These are phyloP conservation scores for Sula dactylatra DNA, from an alignment of 2,113 vertebrate species.

Conservation along the genomic window DNA sequence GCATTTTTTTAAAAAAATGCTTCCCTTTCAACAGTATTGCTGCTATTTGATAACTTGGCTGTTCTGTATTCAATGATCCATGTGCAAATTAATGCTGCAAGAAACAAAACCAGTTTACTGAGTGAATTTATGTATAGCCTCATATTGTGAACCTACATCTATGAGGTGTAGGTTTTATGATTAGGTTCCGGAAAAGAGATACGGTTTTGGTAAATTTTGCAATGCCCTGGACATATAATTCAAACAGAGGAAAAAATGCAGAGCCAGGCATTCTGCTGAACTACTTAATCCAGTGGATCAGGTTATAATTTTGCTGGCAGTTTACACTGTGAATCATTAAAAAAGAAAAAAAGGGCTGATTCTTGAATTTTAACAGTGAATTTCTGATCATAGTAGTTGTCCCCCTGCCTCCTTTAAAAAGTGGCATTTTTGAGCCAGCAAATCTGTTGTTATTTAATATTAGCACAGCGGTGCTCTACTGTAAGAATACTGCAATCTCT, in stretches of 20 bases:
- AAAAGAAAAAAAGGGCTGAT: neutral
- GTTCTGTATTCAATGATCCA: constrained; percentile 30
- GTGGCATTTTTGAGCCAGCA: neutral
- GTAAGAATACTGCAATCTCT: constrained; percentile 23
- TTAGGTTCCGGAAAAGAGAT: neutral
- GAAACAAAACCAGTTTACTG: constrained; percentile 60
- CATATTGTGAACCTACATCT: neutral
- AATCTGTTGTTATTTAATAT: constrained; percentile 12
- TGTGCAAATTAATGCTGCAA: constrained; percentile 48
- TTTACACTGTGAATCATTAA: constrained; percentile 1
- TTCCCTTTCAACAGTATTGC: neutral
- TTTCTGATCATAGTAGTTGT: neutral
- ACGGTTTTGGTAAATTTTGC: constrained; percentile 14
- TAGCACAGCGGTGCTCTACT: neutral
- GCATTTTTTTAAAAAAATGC: neutral
- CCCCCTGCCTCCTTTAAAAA: neutral
- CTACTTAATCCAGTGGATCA: constrained; percentile 3
- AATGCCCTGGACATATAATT: neutral
- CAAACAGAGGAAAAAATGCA: neutral
- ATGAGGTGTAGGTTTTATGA: neutral
- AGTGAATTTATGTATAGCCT: constrained; percentile 21
- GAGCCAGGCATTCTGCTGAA: constrained; percentile 38
- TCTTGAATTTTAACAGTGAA: neutral
- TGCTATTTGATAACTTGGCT: constrained; percentile 49
- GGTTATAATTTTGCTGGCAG: constrained; percentile 44